Conservation (phyloP, 2,113 vertebrate genomes). For the Eidolon helvum region DNA sequence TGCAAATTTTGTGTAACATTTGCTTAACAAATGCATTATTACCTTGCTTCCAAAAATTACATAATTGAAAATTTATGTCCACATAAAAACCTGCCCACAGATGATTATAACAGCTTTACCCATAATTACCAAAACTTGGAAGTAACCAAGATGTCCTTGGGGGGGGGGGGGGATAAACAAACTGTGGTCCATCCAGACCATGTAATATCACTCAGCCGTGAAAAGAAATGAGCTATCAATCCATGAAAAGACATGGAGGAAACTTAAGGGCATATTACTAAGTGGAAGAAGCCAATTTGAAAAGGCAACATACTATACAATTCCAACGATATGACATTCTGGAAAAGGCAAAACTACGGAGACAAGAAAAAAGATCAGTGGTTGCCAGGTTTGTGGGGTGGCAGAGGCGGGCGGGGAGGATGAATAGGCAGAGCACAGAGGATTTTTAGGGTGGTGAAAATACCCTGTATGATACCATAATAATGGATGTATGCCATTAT, state of each 20-base stretch:
- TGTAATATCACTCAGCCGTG: neutral
- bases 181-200: neutral
- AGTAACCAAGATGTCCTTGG: conserved; percentile 16
- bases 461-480: neutral
- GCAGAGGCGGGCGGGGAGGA: neutral
- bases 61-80: conserved; percentile 14
- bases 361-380: neutral
- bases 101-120: neutral
- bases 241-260: neutral
- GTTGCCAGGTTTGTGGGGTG: neutral
- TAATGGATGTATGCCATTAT: neutral
- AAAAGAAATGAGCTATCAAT: neutral
- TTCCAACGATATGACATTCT: neutral
- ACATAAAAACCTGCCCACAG: neutral
- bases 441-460: neutral
- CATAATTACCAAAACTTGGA: neutral
- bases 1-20: conserved; percentile 17
- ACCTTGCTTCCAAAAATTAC: conserved; percentile 20
- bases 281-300: neutral
- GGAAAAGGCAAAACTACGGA: neutral
- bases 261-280: neutral
- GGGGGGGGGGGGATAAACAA: neutral
- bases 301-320: neutral
- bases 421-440: neutral
- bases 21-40: conserved; percentile 41